Conservation (phyloP, 2,888 invertebrate species). For the Ochlodes sylvanus region DNA sequence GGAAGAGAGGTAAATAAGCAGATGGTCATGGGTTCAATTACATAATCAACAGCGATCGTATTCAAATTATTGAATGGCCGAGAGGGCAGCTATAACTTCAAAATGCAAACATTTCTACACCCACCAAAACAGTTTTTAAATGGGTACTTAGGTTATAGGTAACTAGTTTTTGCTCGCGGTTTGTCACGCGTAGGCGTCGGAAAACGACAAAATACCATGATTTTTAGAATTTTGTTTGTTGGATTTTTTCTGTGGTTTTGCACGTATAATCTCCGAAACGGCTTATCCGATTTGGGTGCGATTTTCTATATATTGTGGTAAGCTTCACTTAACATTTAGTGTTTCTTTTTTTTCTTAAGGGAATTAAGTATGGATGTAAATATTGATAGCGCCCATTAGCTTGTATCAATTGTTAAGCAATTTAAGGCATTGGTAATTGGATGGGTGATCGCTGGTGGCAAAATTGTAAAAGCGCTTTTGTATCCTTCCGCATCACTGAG, state of each 20-base stretch:
- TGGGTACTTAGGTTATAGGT: not conserved
- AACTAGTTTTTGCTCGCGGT: too few relatives aligned
- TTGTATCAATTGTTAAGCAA: not conserved
- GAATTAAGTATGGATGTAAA: not conserved
- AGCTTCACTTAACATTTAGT: too few relatives aligned
- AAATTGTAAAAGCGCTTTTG: too few relatives aligned
- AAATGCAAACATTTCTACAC: constrained; percentile 4
- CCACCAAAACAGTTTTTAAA: not conserved
- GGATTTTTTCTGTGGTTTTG: too few relatives aligned
- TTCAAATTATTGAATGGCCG: constrained; percentile 63
- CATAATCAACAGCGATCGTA: constrained; percentile 78
- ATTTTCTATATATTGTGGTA: too few relatives aligned
- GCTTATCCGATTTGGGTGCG: too few relatives aligned
- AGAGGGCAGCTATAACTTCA: not conserved
- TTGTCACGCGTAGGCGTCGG: too few relatives aligned
- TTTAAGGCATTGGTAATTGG: not conserved
- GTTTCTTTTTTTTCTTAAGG: too few relatives aligned
- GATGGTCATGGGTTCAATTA: constrained; percentile 78
- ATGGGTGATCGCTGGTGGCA: constrained; percentile 7
- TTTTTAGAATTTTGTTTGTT: too few relatives aligned
- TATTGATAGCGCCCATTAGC: not conserved
- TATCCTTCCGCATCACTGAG: too few relatives aligned
- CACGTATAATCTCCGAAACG: too few relatives aligned
- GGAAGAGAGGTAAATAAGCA: constrained; percentile 72
- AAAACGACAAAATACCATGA: too few relatives aligned